Evolutionary conservation across 2,888 invertebrate species (phyloP), one percentile per base, ranked within the genome.

Genomic region (Ochlodes sylvanus): DNA sequence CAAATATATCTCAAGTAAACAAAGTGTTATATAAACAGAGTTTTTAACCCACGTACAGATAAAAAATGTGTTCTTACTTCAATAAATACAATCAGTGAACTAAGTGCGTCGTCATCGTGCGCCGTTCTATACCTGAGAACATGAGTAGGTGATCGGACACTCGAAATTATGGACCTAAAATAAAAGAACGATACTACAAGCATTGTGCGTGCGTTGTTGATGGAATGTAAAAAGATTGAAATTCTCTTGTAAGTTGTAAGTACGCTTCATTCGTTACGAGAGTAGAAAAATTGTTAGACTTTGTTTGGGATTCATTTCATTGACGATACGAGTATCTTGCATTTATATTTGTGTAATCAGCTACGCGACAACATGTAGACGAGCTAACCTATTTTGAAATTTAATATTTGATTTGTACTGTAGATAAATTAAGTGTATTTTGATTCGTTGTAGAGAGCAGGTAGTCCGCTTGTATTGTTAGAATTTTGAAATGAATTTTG

Each of bases 101-200:
- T 47, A 52, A 32, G 58, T 27, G 56, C 56, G 50, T 60, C 64
- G n/a, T 66, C 2, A 44, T 61, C 81, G 82, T 86, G 83, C 73
- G 72, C 79, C 78, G 83, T 85, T 85, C 83, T 80, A 77, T 70
- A 72, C 71, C 70, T 74, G 76, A 78, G 80, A 86, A 88, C 91
- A 90, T 92, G 92, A 91, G 89, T 87, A 86, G 93, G 93, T 87
- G 93, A 92, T 92, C 73, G 81, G 83, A 88, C 81, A 84, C 79
- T 84, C 76, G 66, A 89, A 86, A 85, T 81, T 81, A 89, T 76
- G 87, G 82, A 92, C 88, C 81, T 76, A 84, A 83, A 73, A 73
- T 79, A 82, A 80, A 82, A 82, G 81, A 86, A 82, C 76, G 85
- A 81, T 83, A 78, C 82, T 54, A 81, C 77, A 75, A 81, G 86